A percentile compares a stretch with the other conserved stretches of the same genome.
Conservation (phyloP, 2,888 invertebrate species). For the Microdon myrmicae region DNA sequence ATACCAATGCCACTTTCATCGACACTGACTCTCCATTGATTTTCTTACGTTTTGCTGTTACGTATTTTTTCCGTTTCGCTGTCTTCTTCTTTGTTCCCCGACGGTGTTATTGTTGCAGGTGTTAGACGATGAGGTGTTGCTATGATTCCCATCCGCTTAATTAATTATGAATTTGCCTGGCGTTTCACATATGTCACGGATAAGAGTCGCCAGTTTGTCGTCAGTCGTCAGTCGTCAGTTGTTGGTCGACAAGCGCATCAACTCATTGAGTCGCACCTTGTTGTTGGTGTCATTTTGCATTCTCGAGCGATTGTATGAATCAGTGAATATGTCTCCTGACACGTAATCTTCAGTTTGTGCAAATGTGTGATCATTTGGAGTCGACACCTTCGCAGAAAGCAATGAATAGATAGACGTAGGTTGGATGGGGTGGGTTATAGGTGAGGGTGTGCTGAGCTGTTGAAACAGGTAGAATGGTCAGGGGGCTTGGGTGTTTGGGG, state of each 20-base stretch:
- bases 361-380: constrained; percentile 57
- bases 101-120: constrained; percentile 44
- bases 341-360: constrained; percentile 55
- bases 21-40: constrained; percentile 51
- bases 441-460: constrained; percentile 6
- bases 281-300: constrained; percentile 39
- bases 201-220: constrained; percentile 47
- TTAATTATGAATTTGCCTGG: constrained; percentile 52
- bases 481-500: not conserved
- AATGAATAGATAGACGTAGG: constrained; percentile 18
- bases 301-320: constrained; percentile 1
- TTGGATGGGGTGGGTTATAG: constrained; percentile 24
- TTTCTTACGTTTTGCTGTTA: constrained; percentile 21
- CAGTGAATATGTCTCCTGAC: constrained; percentile 47
- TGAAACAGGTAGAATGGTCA: not conserved
- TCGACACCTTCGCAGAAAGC: constrained; percentile 52
- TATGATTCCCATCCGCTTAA: constrained; percentile 51
- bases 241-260: constrained; percentile 32
- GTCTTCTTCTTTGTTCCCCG: constrained; percentile 7
- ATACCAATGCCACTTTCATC: constrained; percentile 24
- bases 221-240: constrained; percentile 19
- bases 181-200: constrained; percentile 50
- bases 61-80: not conserved
- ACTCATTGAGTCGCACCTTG: constrained; percentile 42
- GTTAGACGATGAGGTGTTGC: constrained; percentile 51